Evolutionary conservation across 2,888 invertebrate genomes (phyloP), one percentile per base, ranked within the genome.

Genomic region (Watsonalla binaria): DNA sequence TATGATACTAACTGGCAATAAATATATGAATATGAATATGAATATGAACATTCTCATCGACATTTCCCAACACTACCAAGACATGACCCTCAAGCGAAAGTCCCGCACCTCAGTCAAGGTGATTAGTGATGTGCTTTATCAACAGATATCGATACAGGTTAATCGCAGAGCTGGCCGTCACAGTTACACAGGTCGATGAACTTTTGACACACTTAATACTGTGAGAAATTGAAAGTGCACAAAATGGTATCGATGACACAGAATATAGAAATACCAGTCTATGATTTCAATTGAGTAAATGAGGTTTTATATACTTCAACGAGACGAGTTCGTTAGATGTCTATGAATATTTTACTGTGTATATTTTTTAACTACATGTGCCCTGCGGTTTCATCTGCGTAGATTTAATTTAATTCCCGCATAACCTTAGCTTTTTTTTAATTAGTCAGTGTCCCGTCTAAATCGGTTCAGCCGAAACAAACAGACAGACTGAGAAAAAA

Each of bases 21-120:
- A n/a, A n/a, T n/a, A n/a, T n/a, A n/a, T n/a, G n/a, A n/a, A n/a
- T n/a, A n/a, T n/a, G n/a, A n/a, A n/a, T n/a, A n/a, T n/a, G n/a
- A n/a, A n/a, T n/a, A n/a, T 52, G 47, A 46, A 24, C 35, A 51
- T 54, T 51, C 51, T 51, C 52, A 55, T 50, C 37, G 37, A 45
- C 50, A 7, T 14, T 6, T 35, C 57, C 34, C 80, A 63, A 60
- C 77, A 62, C 76, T 79, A 70, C 69, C 67, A 61, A 64, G 66
- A 70, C 65, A 61, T 75, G 76, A 79, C 81, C 79, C 72, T 69
- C 62, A 71, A 80, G 85, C 82, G 84, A 85, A 84, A 85, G 85
- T 82, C 76, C 70, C 68, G 59, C 62, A 61, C 63, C 62, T 58
- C 62, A 62, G 65, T 68, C 67, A 65, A 67, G 62, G 64, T 66